A percentile compares a stretch with the other conserved stretches of the same genome.
phyloP scores from a whole-genome alignment of 1,140 invertebrate genomes.

The Ceratina japonica region DNA sequence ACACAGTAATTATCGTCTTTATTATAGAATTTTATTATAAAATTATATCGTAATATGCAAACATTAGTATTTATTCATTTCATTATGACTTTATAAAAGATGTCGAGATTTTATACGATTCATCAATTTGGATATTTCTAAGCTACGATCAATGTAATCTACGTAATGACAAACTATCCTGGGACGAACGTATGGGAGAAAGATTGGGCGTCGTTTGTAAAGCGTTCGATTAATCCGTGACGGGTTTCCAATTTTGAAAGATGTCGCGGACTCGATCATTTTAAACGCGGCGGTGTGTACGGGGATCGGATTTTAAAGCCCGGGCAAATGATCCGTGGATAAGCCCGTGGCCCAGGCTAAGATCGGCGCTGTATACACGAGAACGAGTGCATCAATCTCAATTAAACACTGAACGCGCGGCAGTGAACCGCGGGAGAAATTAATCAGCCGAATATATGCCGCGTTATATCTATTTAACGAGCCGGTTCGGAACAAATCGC shows the following conservation, averaged over 20 bases:
- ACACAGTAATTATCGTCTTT: too few species aligned
- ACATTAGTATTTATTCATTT: too few species aligned
- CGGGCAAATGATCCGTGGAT: conserved; percentile 15
- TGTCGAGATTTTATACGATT: too few species aligned
- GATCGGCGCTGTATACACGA: conserved; percentile 10
- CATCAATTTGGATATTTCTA: too few species aligned
- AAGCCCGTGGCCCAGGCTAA: conserved; percentile 14
- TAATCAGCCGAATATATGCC: conserved; percentile 20
- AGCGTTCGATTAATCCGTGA: conserved; percentile 6
- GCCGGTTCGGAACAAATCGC: conserved; percentile 13
- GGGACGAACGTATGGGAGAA: neutral
- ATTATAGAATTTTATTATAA: too few species aligned
- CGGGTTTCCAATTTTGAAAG: conserved; percentile 5
- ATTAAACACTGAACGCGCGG: conserved; percentile 23
- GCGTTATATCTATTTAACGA: conserved; percentile 19
- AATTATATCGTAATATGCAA: too few species aligned
- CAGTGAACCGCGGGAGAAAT: conserved; percentile 10
- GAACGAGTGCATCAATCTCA: conserved; percentile 39
- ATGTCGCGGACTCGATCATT: conserved; percentile 6
- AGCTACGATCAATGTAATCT: too few species aligned
- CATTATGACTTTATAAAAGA: too few species aligned
- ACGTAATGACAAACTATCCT: neutral
- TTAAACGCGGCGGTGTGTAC: neutral
- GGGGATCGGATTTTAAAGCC: neutral
- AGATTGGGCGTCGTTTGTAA: neutral